These are phyloP conservation scores for Aurelia sp. DNA, from an alignment of 30 jellyfish, hydroid and myxozoan genomes.

Conservation along the genomic window DNA sequence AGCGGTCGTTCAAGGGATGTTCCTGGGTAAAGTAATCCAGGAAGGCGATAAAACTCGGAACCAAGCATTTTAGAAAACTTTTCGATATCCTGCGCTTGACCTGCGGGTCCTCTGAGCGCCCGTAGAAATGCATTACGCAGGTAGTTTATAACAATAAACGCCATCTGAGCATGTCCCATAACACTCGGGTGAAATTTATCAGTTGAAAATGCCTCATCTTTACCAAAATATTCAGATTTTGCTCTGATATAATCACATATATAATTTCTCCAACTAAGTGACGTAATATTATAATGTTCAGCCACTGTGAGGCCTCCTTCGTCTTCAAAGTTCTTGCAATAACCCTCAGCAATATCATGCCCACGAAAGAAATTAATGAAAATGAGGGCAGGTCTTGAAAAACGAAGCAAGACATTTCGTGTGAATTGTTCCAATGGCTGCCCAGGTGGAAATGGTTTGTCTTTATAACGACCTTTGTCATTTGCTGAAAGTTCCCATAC, in stretches of 20 bases:
- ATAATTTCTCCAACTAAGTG: conserved; percentile 95
- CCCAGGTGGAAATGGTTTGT: conserved; percentile 96
- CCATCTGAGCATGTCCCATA: conserved; percentile 99
- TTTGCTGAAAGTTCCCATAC: conserved; percentile 98
- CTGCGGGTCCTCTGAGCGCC: conserved; percentile 80
- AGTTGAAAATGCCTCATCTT: conserved; percentile 42
- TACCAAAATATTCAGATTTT: conserved; percentile 57
- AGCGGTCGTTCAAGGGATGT: conserved; percentile 80
- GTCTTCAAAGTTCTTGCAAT: conserved; percentile 90
- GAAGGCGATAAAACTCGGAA: conserved; percentile 62
- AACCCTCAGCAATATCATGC: conserved; percentile 74
- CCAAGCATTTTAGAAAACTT: conserved; percentile 49
- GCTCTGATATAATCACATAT: conserved; percentile 83
- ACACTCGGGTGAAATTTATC: conserved; percentile 95
- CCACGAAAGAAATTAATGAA: conserved; percentile 92
- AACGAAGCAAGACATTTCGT: conserved; percentile 70
- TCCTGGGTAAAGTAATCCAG: conserved; percentile 70
- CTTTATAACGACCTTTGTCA: conserved; percentile 93
- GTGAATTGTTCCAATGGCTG: conserved; percentile 95
- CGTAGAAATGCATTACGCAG: conserved; percentile 84
- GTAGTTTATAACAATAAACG: conserved; percentile 87
- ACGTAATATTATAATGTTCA: conserved; percentile 76
- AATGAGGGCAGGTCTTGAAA: conserved; percentile 82
- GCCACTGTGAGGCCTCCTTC: conserved; percentile 97
- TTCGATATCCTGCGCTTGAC: conserved; percentile 54